phyloP scores from a whole-genome alignment of 2,797 vertebrate species.

The Rhinoraja longicauda region DNA sequence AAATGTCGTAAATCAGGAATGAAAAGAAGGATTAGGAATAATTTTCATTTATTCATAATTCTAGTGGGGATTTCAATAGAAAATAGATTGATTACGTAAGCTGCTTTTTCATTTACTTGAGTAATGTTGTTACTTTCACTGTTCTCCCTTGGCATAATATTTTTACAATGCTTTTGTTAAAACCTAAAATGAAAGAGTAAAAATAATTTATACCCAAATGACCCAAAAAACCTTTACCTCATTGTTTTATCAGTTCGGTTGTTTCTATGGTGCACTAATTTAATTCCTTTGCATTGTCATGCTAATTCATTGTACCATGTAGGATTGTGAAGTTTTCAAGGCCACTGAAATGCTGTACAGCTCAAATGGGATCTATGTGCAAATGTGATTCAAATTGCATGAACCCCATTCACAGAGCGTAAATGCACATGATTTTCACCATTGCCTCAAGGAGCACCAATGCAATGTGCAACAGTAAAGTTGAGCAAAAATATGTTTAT shows the following conservation, averaged over 20 bases:
- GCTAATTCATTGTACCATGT: not conserved
- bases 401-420: not conserved
- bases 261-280: not conserved
- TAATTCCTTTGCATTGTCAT: not conserved
- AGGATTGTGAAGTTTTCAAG: not conserved
- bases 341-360: not conserved
- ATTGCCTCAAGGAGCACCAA: not conserved
- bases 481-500: not conserved
- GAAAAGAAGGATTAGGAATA: not conserved
- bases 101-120: not conserved
- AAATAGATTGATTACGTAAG: not conserved
- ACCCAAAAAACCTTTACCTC: not conserved
- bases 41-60: not conserved
- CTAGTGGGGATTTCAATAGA: not conserved
- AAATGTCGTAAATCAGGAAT: not conserved
- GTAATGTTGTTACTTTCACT: not conserved
- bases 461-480: not conserved
- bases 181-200: constrained; percentile 1
- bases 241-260: not conserved
- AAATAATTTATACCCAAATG: constrained; percentile 1
- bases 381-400: constrained; percentile 2
- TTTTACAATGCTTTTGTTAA: not conserved
- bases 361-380: not conserved
- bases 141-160: not conserved
- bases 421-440: not conserved